Conservation (phyloP, 2,888 invertebrate species). For the Drosophila tripunctata region DNA sequence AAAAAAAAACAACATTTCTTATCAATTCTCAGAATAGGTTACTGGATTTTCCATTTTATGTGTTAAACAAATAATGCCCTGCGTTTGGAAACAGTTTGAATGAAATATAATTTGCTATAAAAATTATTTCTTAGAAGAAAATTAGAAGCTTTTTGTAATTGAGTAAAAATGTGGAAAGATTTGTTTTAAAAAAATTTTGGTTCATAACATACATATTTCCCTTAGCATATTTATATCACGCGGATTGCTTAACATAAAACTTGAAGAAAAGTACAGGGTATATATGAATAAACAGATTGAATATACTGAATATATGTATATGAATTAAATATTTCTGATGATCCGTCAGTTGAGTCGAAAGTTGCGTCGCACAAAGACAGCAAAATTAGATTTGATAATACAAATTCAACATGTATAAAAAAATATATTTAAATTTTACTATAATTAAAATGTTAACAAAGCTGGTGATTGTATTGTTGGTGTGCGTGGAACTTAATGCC, state of each 20-base stretch:
- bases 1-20: background rate
- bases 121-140: no score
- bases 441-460: background rate
- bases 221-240: no score
- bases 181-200: no score
- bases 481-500: background rate
- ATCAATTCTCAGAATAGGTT: background rate
- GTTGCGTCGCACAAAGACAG: background rate
- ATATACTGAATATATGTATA: background rate
- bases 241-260: background rate
- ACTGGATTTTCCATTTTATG: background rate
- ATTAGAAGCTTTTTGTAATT: no score
- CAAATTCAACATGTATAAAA: background rate
- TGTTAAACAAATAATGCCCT: background rate
- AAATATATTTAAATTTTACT: background rate
- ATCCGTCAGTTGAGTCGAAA: constrained; percentile 1
- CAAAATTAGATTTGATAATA: background rate
- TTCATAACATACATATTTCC: no score
- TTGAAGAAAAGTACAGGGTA: background rate
- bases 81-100: no score
- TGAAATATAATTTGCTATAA: no score
- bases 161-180: no score
- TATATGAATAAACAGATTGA: background rate
- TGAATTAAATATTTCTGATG: background rate
- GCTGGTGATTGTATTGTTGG: background rate